Percentiles rank a stretch among this genome's conserved stretches.
Evolutionary conservation across 2,113 vertebrate genomes (phyloP).

Genomic region (Lycaon pictus): DNA sequence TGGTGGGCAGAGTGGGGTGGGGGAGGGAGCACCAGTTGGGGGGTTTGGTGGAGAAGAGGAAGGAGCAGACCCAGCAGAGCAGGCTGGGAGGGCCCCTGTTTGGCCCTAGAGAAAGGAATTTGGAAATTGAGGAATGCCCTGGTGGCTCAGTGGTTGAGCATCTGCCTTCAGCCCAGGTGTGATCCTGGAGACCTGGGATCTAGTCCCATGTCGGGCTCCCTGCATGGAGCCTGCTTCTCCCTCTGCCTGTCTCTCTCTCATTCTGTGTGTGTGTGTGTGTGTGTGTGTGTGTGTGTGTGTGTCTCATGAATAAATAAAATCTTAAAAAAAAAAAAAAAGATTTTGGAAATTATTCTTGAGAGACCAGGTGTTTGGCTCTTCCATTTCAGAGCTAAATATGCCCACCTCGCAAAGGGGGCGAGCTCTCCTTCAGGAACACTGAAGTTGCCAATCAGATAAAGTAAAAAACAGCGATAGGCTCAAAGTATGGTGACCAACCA

Average conservation of each 20-base stretch:
- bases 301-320: no score
- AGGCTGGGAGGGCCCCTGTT: neutral
- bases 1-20: slow-evolving; percentile 28
- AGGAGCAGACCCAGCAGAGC: neutral
- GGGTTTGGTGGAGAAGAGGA: neutral
- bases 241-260: no score
- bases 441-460: neutral
- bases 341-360: neutral
- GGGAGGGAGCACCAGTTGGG: neutral
- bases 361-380: neutral
- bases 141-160: no score
- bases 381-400: neutral
- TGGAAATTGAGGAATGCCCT: neutral
- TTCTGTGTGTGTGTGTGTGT: no score
- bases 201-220: no score
- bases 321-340: no score
- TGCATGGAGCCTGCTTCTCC: no score
- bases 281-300: no score
- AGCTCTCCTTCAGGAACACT: neutral
- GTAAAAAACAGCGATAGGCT: neutral
- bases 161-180: no score
- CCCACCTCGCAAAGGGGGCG: neutral
- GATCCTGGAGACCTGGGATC: no score
- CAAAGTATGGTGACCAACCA: neutral
- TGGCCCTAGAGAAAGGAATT: neutral